Base-by-base conservation (phyloP, 2,797 vertebrate species). In the Mus caroli region DNA sequence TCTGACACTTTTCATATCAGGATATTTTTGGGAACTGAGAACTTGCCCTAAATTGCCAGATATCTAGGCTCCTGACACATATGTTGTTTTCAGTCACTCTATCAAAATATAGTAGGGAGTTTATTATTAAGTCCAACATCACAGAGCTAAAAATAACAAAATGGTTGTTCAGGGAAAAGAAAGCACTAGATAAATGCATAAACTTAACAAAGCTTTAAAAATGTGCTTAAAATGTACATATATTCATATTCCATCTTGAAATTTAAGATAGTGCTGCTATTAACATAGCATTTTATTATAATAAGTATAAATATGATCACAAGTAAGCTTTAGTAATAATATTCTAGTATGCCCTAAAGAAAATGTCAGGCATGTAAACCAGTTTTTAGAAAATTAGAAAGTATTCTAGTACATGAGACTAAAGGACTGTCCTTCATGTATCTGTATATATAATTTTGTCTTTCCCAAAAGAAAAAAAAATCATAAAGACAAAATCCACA, bases 121-220 rank as follows among this genome's bases (percentile, higher is more conserved):
- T 95, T 96, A 67, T 76, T 90, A 64, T 85, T 89, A 76, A 95
- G 40, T 43, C 10, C 19, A 82, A 56, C 0, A 80, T 56, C 56
- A 96, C 78, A 92, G 64, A 82, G 17, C 8, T 94, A 90, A 96
- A 96, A 94, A 83, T 91, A 93, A 86, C 76, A 95, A 95, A 62
- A 94, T 95, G 91, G 79, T 13, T 76, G 2, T 88, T 83, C 94
- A 69, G n/a, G 22, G 56, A 8, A 90, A 93, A 97, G 80, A 92
- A 96, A 95, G n/a, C 24, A 78, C 1, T 71, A 10, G n/a, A 95
- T 76, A 46, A 96, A 52, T 87, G 13, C 1, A 77, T 83, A 67
- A 60, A 75, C 6, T 69, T 94, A 86, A 56, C 69, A 84, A 69
- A 12, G 85, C 12, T 92, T 88, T 86, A 58, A 62, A 89, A 78